Percentiles rank a stretch among this genome's conserved stretches.
phyloP scores from a whole-genome alignment of 2,888 invertebrate genomes.

The Sceliomorpha sp. region DNA sequence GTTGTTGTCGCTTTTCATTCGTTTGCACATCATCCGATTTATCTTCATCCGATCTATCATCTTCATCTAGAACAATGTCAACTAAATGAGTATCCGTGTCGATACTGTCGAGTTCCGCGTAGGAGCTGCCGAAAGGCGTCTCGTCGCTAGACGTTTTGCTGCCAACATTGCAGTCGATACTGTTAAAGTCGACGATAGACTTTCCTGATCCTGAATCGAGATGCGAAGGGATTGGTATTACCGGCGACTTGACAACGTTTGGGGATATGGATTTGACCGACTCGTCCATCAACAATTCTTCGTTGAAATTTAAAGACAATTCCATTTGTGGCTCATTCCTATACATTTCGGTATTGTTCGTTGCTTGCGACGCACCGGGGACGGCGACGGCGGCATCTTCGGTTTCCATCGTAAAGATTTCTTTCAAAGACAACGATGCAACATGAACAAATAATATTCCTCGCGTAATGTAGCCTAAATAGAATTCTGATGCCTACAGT shows the following conservation, averaged over 20 bases:
- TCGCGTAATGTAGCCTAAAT: too few species aligned
- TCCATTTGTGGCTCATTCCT: conserved; percentile 75
- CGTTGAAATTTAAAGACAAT: conserved; percentile 80
- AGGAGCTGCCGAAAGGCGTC: conserved; percentile 61
- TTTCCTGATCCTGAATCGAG: conserved; percentile 81
- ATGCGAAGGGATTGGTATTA: conserved; percentile 85
- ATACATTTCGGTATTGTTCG: conserved; percentile 76
- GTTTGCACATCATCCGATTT: conserved; percentile 38
- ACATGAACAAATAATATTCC: neutral
- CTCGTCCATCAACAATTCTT: conserved; percentile 81
- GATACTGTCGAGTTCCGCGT: conserved; percentile 23
- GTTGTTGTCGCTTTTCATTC: conserved; percentile 24
- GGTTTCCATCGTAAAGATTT: conserved; percentile 88
- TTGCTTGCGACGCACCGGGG: conserved; percentile 82
- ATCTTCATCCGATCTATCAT: conserved; percentile 38
- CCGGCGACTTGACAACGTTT: conserved; percentile 83
- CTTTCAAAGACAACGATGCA: too few species aligned
- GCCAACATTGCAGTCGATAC: conserved; percentile 85
- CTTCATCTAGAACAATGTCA: conserved; percentile 27
- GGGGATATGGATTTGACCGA: conserved; percentile 67
- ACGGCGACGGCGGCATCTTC: conserved; percentile 84
- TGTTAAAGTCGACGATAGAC: conserved; percentile 82
- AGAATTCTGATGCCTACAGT: too few species aligned
- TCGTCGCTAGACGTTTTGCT: conserved; percentile 82
- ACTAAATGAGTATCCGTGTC: conserved; percentile 21